A percentile compares a stretch with the other conserved stretches of the same genome.
Evolutionary conservation across 2,888 invertebrate species (phyloP).

Genomic region (Eumerus sabulonum): DNA sequence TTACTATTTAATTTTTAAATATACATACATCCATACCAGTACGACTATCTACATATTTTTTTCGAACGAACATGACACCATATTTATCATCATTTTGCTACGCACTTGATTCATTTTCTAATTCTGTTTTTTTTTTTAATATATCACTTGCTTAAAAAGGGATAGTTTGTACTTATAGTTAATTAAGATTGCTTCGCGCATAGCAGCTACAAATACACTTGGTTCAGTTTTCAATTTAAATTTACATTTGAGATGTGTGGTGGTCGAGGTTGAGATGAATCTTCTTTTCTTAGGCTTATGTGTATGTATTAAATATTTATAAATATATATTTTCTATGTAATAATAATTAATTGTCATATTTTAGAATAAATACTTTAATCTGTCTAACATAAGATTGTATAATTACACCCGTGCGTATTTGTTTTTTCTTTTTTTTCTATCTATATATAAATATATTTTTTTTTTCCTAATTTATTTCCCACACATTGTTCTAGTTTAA

Average conservation of each 20-base stretch:
- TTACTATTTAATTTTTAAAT: too few relatives aligned
- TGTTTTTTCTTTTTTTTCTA: slow-evolving; percentile 52
- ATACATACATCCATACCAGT: too few relatives aligned
- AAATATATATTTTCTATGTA: slow-evolving; percentile 55
- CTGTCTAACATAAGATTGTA: slow-evolving; percentile 62
- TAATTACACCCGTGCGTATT: slow-evolving; percentile 52
- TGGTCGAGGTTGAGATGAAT: slow-evolving; percentile 7
- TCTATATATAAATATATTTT: slow-evolving; percentile 22
- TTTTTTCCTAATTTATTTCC: slow-evolving; percentile 68
- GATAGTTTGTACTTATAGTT: slow-evolving; percentile 62
- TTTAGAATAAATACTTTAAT: slow-evolving; percentile 49
- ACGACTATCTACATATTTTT: slow-evolving; percentile 19
- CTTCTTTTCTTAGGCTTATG: slow-evolving; percentile 29
- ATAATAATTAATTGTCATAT: slow-evolving; percentile 60
- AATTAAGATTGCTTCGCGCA: slow-evolving; percentile 36
- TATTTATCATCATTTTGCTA: slow-evolving; percentile 62
- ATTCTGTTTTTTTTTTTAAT: slow-evolving; percentile 1
- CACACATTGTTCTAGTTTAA: slow-evolving; percentile 67
- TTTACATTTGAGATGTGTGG: too few relatives aligned
- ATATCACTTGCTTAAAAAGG: slow-evolving; percentile 14
- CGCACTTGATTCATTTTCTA: slow-evolving; percentile 29
- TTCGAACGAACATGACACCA: slow-evolving; percentile 60
- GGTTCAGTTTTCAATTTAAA: too few relatives aligned
- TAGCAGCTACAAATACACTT: too few relatives aligned
- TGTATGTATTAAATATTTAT: slow-evolving; percentile 67